phyloP scores from a whole-genome alignment of 2,888 invertebrate genomes.

The Meandrusa payeni region DNA sequence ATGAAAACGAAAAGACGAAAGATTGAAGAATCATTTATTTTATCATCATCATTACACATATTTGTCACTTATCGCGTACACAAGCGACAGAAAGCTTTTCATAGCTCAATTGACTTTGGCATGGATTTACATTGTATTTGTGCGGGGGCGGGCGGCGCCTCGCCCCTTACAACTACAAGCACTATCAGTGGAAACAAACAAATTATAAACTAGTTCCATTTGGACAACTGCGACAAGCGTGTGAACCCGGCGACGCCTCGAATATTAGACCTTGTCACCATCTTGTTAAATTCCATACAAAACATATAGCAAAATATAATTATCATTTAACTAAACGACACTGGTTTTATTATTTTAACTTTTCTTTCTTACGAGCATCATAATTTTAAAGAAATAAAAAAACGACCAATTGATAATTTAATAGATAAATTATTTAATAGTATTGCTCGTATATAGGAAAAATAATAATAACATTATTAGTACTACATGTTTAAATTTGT shows the following conservation, averaged over 20 bases:
- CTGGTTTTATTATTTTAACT: slow-evolving; percentile 8
- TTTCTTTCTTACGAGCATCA: slow-evolving; percentile 19
- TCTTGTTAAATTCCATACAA: slow-evolving; percentile 4
- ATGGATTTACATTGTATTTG: slow-evolving; percentile 74
- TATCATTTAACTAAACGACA: slow-evolving; percentile 3
- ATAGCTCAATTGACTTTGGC: slow-evolving; percentile 81
- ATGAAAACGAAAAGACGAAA: no score
- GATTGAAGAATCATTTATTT: slow-evolving; percentile 77
- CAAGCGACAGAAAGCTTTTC: slow-evolving; percentile 77
- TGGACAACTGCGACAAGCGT: not conserved
- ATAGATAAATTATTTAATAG: no score
- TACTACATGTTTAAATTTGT: no score
- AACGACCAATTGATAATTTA: no score
- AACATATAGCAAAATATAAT: slow-evolving; percentile 14
- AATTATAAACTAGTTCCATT: slow-evolving; percentile 6
- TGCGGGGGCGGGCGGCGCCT: slow-evolving; percentile 44
- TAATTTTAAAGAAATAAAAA: slow-evolving; percentile 16
- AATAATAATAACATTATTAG: no score
- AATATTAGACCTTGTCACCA: slow-evolving; percentile 2
- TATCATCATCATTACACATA: slow-evolving; percentile 70
- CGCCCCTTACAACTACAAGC: slow-evolving; percentile 34
- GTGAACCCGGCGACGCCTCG: not conserved
- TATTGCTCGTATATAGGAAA: no score
- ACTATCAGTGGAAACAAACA: slow-evolving; percentile 27
- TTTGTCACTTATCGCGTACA: slow-evolving; percentile 76